phyloP scores from a whole-genome alignment of 2,888 invertebrate genomes.

The Rhingia rostrata region DNA sequence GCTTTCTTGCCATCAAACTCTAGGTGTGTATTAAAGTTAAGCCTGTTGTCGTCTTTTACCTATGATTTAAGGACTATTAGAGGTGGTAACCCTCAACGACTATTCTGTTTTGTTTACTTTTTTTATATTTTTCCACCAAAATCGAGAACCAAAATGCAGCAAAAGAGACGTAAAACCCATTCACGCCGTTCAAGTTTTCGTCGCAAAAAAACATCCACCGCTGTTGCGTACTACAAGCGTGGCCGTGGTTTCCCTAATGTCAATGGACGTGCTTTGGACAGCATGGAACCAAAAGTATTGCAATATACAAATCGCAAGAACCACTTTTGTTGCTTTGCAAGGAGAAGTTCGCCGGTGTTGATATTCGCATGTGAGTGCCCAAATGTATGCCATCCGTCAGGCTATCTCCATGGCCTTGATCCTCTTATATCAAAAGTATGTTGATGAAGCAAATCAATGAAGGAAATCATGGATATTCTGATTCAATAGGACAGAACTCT shows the following conservation, averaged over 20 bases:
- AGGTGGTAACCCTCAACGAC: no score
- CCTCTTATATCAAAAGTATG: constrained; percentile 99
- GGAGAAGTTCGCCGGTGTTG: constrained; percentile 97
- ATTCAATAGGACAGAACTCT: constrained; percentile 98
- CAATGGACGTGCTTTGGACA: constrained; percentile 97
- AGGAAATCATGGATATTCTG: constrained; percentile 99
- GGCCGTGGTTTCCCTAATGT: constrained; percentile 97
- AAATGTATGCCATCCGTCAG: constrained; percentile 99
- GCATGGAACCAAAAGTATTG: constrained; percentile 97
- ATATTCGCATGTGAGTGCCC: constrained; percentile 98
- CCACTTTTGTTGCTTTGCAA: constrained; percentile 94
- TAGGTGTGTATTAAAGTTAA: no score
- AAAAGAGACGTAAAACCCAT: constrained; percentile 90
- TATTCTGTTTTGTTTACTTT: no score
- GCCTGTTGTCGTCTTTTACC: no score
- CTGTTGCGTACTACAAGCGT: constrained; percentile 99
- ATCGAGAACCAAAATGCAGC: constrained; percentile 82
- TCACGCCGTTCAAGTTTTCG: constrained; percentile 98
- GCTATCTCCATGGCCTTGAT: constrained; percentile 99
- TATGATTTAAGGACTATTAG: no score
- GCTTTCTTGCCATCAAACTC: no score
- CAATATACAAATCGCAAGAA: constrained; percentile 97
- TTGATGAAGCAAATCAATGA: constrained; percentile 99
- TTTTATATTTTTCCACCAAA: constrained; percentile 81
- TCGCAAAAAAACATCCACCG: constrained; percentile 99